A percentile compares a stretch with the other conserved stretches of the same genome.
phyloP scores from a whole-genome alignment of 2,797 vertebrate species.

The Lithobates sylvaticus region DNA sequence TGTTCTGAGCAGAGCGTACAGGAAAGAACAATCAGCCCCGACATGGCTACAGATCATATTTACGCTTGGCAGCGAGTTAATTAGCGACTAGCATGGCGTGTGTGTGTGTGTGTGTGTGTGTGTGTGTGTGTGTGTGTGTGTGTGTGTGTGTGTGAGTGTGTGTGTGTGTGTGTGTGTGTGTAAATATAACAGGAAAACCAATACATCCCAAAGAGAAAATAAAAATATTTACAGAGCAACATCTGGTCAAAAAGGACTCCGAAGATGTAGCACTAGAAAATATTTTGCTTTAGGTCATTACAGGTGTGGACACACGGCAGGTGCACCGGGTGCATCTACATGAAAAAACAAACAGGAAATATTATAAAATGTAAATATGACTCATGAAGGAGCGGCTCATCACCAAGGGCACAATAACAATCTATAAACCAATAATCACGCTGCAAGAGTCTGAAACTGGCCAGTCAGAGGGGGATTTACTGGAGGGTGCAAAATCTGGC shows the following conservation, averaged over 20 bases:
- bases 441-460: too few relatives aligned
- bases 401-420: too few relatives aligned
- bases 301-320: not conserved
- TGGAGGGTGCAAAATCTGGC: too few relatives aligned
- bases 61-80: not conserved
- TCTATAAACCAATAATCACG: too few relatives aligned
- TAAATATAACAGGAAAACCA: not conserved
- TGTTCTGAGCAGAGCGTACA: not conserved
- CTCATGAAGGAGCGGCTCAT: not conserved
- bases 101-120: too few relatives aligned
- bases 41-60: not conserved
- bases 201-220: too few relatives aligned
- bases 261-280: not conserved
- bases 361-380: not conserved
- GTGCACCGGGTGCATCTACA: not conserved
- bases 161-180: not conserved
- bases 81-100: not conserved
- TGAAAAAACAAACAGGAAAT: not conserved
- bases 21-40: too few relatives aligned
- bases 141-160: not conserved
- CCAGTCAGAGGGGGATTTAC: too few relatives aligned
- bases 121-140: not conserved
- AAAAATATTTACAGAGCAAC: too few relatives aligned
- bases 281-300: not conserved
- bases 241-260: too few relatives aligned